Conservation (phyloP, 2,888 invertebrate species). For the Orchesellides sinensis region DNA sequence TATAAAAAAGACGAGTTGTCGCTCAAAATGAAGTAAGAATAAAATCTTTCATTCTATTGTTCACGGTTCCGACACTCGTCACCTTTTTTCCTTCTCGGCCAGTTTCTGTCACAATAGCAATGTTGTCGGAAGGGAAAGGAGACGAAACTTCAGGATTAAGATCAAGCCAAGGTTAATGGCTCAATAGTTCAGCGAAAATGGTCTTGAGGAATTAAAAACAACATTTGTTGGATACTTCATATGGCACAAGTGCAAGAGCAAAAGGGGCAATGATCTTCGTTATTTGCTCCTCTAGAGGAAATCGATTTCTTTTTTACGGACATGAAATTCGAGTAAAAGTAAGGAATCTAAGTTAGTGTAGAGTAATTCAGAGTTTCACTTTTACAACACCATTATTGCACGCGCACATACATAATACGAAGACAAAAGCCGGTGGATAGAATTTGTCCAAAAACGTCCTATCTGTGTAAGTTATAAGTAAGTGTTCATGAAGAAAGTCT, state of each 20-base stretch:
- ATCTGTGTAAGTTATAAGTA: slow-evolving; percentile 6
- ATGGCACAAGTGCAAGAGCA: background rate
- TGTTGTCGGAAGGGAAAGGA: slow-evolving; percentile 17
- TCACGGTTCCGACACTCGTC: slow-evolving; percentile 36
- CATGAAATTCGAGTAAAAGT: background rate
- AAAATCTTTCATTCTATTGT: slow-evolving; percentile 44
- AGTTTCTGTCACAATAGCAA: slow-evolving; percentile 20
- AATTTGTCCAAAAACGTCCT: slow-evolving; percentile 7
- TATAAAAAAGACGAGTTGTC: no score
- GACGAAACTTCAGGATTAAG: slow-evolving; percentile 12
- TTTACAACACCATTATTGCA: slow-evolving; percentile 54
- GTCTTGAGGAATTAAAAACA: slow-evolving; percentile 49
- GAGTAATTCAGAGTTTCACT: slow-evolving; percentile 49
- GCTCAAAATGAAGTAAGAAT: slow-evolving; percentile 47
- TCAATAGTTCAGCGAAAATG: slow-evolving; percentile 37
- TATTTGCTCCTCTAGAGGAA: slow-evolving; percentile 47
- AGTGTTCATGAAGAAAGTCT: slow-evolving; percentile 34
- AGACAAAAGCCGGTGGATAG: slow-evolving; percentile 42
- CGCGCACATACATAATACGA: slow-evolving; percentile 36
- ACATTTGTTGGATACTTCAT: slow-evolving; percentile 13
- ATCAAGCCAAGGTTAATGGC: slow-evolving; percentile 60
- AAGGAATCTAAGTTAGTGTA: background rate
- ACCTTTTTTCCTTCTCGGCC: slow-evolving; percentile 46
- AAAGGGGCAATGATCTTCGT: slow-evolving; percentile 62
- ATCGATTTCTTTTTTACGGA: slow-evolving; percentile 57